These are phyloP conservation scores for Oxystoma pomonae DNA, from an alignment of 2,888 invertebrate genomes.

Conservation along the genomic window DNA sequence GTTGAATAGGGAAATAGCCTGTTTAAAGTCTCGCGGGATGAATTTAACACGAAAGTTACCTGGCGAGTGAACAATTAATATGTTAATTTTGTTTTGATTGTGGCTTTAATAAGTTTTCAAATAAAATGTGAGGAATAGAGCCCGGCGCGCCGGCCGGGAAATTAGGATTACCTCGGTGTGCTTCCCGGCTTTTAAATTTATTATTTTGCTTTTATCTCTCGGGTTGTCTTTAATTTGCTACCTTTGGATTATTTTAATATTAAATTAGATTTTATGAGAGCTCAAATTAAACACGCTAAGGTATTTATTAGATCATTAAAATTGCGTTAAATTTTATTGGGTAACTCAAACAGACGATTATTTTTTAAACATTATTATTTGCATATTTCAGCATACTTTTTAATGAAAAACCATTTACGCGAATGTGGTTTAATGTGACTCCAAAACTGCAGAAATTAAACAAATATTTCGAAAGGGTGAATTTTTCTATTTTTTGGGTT, in stretches of 20 bases:
- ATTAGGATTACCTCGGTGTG: neutral
- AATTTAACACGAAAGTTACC: slow-evolving; percentile 9
- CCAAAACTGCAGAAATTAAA: too few relatives aligned
- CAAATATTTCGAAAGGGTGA: too few relatives aligned
- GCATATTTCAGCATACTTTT: too few relatives aligned
- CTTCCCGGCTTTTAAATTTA: neutral
- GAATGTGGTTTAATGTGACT: too few relatives aligned
- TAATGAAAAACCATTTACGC: too few relatives aligned
- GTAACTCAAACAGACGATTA: too few relatives aligned
- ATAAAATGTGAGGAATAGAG: neutral
- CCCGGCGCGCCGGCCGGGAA: neutral
- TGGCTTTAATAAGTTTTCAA: slow-evolving; percentile 2
- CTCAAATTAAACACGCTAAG: neutral
- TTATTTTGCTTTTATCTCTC: neutral
- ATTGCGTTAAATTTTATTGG: neutral
- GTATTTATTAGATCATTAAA: neutral
- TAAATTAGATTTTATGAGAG: neutral
- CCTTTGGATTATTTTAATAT: neutral
- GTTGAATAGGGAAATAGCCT: slow-evolving; percentile 1
- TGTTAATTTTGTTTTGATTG: slow-evolving; percentile 4
- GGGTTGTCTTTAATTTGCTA: neutral
- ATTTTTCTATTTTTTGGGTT: too few relatives aligned
- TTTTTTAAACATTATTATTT: too few relatives aligned
- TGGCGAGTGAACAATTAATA: slow-evolving; percentile 2
- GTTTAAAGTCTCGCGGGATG: slow-evolving; percentile 9